A percentile compares a stretch with the other conserved stretches of the same genome.
phyloP scores from a whole-genome alignment of 2,113 vertebrate genomes.

The Nestor notabilis region DNA sequence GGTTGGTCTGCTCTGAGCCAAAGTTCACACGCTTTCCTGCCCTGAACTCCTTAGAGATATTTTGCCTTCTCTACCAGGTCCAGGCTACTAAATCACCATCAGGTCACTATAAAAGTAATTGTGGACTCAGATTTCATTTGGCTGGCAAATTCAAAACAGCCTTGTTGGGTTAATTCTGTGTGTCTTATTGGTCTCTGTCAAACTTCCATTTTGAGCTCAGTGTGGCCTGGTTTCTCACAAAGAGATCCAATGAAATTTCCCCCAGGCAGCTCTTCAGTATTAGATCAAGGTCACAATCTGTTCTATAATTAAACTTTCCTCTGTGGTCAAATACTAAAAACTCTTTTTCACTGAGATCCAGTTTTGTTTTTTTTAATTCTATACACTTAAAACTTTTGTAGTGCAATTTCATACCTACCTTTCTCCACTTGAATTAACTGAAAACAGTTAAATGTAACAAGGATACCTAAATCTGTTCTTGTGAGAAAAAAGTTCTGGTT shows the following conservation, averaged over 20 bases:
- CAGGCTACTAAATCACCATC: background rate
- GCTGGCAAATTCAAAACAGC: background rate
- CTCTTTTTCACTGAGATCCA: background rate
- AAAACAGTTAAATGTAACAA: background rate
- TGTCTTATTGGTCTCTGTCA: background rate
- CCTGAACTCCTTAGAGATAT: background rate
- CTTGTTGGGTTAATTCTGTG: background rate
- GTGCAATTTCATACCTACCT: background rate
- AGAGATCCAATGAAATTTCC: background rate
- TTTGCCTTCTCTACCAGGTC: background rate
- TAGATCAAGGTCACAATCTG: background rate
- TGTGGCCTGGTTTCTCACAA: background rate
- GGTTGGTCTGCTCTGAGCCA: background rate
- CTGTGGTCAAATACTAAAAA: background rate
- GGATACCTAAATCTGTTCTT: background rate
- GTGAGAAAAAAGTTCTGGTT: background rate
- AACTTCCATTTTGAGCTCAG: background rate
- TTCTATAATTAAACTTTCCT: background rate
- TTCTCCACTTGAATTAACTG: background rate
- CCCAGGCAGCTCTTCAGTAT: background rate
- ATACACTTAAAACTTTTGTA: background rate
- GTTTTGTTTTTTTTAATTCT: background rate
- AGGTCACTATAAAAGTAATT: background rate
- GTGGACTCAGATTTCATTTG: background rate
- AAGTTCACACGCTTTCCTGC: background rate